Conservation (phyloP, 2,113 vertebrate species). For the Catharus minimus region DNA sequence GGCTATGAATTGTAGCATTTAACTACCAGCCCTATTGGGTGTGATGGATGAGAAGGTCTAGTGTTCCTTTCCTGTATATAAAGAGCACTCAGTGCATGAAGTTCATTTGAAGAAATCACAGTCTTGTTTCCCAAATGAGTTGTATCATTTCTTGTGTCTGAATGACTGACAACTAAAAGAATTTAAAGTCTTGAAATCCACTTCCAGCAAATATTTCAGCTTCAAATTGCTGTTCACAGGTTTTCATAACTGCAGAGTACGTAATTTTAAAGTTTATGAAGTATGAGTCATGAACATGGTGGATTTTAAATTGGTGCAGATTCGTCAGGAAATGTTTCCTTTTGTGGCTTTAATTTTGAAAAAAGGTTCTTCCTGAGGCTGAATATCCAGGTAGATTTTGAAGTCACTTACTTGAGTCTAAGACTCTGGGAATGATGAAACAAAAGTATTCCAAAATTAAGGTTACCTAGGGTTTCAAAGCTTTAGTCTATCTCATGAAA, state of each 20-base stretch:
- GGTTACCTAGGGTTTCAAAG: neutral
- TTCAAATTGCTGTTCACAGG: neutral
- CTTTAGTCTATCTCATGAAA: neutral
- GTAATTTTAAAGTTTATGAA: conserved; percentile 1
- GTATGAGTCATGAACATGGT: neutral
- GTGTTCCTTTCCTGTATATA: neutral
- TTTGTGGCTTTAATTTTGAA: neutral
- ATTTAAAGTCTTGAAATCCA: neutral
- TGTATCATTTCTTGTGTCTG: neutral
- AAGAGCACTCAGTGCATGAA: neutral
- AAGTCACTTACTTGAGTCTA: neutral
- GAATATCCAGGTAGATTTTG: neutral
- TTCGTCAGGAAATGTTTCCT: neutral
- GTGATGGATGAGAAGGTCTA: neutral
- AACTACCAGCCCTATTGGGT: neutral
- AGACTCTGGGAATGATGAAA: neutral
- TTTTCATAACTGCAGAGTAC: neutral
- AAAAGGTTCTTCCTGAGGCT: neutral
- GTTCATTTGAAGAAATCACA: neutral
- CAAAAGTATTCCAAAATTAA: neutral
- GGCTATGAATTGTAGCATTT: neutral
- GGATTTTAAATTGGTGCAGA: neutral
- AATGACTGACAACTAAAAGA: conserved; percentile 23
- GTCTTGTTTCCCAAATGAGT: neutral
- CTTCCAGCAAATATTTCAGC: conserved; percentile 5